These are phyloP conservation scores for Saturnia pavonia DNA, from an alignment of 2,888 invertebrate genomes.

Conservation along the genomic window DNA sequence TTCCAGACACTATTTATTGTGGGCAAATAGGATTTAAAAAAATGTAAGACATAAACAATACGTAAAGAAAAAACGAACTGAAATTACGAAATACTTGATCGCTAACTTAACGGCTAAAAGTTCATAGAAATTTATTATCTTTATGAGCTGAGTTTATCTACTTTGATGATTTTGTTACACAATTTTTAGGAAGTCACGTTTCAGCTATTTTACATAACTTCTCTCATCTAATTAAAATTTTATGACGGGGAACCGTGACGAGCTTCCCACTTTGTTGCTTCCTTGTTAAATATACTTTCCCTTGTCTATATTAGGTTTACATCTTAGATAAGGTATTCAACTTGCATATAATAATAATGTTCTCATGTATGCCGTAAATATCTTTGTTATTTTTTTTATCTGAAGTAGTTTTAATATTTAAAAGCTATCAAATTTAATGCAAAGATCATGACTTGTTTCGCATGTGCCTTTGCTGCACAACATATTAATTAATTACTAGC, in stretches of 20 bases:
- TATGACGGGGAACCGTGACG: slow-evolving; percentile 38
- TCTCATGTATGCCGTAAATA: background rate
- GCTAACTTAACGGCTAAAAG: background rate
- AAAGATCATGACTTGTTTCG: background rate
- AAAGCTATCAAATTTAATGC: background rate
- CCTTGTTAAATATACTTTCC: slow-evolving; percentile 25
- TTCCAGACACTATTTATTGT: too few species aligned
- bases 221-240: slow-evolving; percentile 51
- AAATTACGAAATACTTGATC: background rate
- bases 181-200: slow-evolving; percentile 51
- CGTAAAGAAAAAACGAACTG: background rate
- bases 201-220: slow-evolving; percentile 47
- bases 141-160: background rate
- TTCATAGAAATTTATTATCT: background rate
- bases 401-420: background rate
- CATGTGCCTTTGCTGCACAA: background rate
- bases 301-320: background rate
- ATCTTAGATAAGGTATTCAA: background rate
- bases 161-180: slow-evolving; percentile 14
- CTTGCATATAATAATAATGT: background rate
- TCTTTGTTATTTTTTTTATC: background rate
- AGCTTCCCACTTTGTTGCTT: slow-evolving; percentile 35
- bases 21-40: too few species aligned
- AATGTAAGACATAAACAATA: background rate
- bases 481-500: too few species aligned